Evolutionary conservation across 1,140 invertebrate species (phyloP).

Genomic region (Drosophila sp.): DNA sequence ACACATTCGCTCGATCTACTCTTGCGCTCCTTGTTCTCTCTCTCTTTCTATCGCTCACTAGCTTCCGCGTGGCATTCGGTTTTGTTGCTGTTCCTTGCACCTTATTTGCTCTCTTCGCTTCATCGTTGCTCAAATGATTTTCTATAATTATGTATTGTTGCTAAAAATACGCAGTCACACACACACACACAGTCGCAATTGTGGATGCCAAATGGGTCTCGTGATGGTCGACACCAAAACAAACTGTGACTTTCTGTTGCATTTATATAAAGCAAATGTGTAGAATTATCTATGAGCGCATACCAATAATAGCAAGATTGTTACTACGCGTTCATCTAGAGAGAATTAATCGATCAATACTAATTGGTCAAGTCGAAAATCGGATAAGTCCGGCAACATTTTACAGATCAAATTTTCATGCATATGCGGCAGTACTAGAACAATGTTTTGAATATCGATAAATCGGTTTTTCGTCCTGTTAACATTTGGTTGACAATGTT

Average conservation of each 20-base stretch:
- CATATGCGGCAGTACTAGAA: no score
- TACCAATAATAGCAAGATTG: slow-evolving; percentile 2
- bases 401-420: no score
- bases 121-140: slow-evolving; percentile 54
- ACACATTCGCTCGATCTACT: background rate
- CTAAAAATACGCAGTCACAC: slow-evolving; percentile 69
- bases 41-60: slow-evolving; percentile 5
- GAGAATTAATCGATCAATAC: background rate
- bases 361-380: no score
- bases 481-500: background rate
- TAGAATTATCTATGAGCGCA: slow-evolving; percentile 16
- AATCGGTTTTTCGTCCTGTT: background rate
- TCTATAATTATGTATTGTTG: slow-evolving; percentile 78
- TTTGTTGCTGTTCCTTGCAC: slow-evolving; percentile 52
- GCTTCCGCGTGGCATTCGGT: slow-evolving; percentile 79
- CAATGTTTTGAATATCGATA: background rate
- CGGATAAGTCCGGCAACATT: no score
- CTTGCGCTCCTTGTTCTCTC: background rate
- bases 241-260: slow-evolving; percentile 39
- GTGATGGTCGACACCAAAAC: slow-evolving; percentile 66
- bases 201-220: slow-evolving; percentile 60
- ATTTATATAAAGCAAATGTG: slow-evolving; percentile 27
- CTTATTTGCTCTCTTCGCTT: slow-evolving; percentile 50
- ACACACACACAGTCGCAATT: slow-evolving; percentile 14
- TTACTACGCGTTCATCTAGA: background rate